Base-by-base conservation (phyloP, 2,888 invertebrate species). In the Deilephila porcellus region DNA sequence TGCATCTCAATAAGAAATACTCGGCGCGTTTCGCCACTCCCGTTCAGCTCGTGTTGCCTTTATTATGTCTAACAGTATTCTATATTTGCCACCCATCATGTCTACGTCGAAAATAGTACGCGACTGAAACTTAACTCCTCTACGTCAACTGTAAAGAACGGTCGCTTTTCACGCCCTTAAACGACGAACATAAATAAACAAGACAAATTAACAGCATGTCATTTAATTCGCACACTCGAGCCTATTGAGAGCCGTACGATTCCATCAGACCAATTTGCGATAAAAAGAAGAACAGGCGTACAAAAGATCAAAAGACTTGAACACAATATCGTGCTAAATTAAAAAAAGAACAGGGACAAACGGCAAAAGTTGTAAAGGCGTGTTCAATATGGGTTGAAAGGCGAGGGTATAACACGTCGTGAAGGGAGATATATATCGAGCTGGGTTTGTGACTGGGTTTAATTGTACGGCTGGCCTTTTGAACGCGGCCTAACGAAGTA, bases 401-500 rank as follows among this genome's bases (percentile, higher is more conserved):
- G 67, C 14, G 14, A 34, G 11, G 32, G n/a, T 32, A 34, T 11
- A 60, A 25, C 34, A 17, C 20, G 29, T 67, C 45, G 67, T 67
- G 17, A 67, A 67, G 25, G 67, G 45, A 45, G 37, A 64, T 67
- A 67, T 67, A 25, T 25, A 1, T 25, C 25, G 25, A 25, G 25
- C 25, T 25, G 25, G 25, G 67, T 17, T 67, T 67, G 45, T 52
- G 67, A 52, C 67, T 45, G 67, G 67, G 45, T 67, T 67, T 67
- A 52, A 67, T 67, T 67, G 67, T 67, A 67, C 45, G 25, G 45
- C 67, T 67, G 52, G 45, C 75, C 82, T 83, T 85, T 83, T 87
- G 88, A 90, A 90, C 87, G 87, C 86, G 84, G 80, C 83, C 85
- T 90, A 89, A 91, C 88, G 89, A 90, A 91, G 86, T 86, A 85